A percentile compares a stretch with the other conserved stretches of the same genome.
Conservation (phyloP, 23 tunicate species). For the Diplosoma virens region DNA sequence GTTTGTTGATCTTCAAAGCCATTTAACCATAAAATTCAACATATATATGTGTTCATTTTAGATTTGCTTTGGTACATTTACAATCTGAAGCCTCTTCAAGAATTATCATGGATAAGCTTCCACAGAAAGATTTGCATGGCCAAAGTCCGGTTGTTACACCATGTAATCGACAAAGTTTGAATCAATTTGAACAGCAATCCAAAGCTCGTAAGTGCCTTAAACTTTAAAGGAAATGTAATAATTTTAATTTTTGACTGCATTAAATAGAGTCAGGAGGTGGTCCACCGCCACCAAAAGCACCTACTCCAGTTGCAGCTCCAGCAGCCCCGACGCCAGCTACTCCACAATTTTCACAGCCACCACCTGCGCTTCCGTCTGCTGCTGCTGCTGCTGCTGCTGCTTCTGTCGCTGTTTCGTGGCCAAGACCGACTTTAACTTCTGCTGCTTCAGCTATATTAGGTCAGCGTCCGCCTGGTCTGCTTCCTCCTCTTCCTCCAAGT, state of each 20-base stretch:
- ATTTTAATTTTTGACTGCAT: background rate
- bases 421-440: constrained; percentile 29
- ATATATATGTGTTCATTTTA: background rate
- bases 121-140: constrained; percentile 83
- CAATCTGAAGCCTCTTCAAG: constrained; percentile 82
- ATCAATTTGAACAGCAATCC: constrained; percentile 94
- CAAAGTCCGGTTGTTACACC: constrained; percentile 93
- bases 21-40: background rate
- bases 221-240: background rate
- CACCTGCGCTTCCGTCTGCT: constrained; percentile 28
- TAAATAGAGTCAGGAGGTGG: constrained; percentile 33
- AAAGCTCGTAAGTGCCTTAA: constrained; percentile 53
- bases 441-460: constrained; percentile 46
- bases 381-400: constrained; percentile 1
- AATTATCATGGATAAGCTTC: constrained; percentile 91
- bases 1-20: background rate
- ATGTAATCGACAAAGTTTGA: constrained; percentile 85
- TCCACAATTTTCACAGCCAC: constrained; percentile 47
- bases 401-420: constrained; percentile 36
- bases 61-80: constrained; percentile 91
- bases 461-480: constrained; percentile 43
- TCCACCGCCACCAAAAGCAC: constrained; percentile 46
- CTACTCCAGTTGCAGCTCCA: constrained; percentile 18
- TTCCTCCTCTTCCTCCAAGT: constrained; percentile 53
- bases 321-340: constrained; percentile 23